Evolutionary conservation across 2,113 vertebrate genomes (phyloP), one percentile per base, ranked within the genome.

Genomic region (Chaenocephalus aceratus): DNA sequence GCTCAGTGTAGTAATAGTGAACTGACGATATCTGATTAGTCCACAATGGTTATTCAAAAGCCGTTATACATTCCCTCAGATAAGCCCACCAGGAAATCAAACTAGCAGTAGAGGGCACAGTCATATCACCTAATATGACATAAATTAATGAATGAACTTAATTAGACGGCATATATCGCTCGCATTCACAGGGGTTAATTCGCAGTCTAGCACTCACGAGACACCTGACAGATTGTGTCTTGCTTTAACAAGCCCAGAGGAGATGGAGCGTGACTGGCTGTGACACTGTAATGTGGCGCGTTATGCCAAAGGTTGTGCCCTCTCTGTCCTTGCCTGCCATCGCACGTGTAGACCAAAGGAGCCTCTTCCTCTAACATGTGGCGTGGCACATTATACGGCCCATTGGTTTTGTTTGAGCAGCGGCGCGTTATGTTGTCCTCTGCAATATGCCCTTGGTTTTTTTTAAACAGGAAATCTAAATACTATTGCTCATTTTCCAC

Each of bases 91-190:
- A 70, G 75, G 64, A 85, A 72, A 67, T 72, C 23, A 18, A 52
- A 83, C 74, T 59, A 71, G 83, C 79, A 34, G 69, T 52, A 77
- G 86, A 88, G 54, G 80, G 65, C 84, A 87, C 21, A 7, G 59
- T 36, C 75, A 75, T 65, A 72, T 81, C 80, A 78, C 66, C 13
- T 65, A 72, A 67, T 61, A 72, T 75, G 75, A 86, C 76, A 85
- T 66, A 77, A 88, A 87, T 79, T 23, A 86, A 77, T 77, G 79
- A 77, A 83, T 84, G 74, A 86, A 86, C 56, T 84, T 82, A 81
- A 89, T 89, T 78, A 84, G 72, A 56, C 15, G 48, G 44, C 11
- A 58, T 53, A 73, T 69, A 77, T 34, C 44, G 49, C 57, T 61
- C 52, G 12, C 71, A 26, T 83, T 65, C 36, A 57, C 16, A 0